Evolutionary conservation across 1,140 invertebrate genomes (phyloP).

Genomic region (Heliconius hermathena): DNA sequence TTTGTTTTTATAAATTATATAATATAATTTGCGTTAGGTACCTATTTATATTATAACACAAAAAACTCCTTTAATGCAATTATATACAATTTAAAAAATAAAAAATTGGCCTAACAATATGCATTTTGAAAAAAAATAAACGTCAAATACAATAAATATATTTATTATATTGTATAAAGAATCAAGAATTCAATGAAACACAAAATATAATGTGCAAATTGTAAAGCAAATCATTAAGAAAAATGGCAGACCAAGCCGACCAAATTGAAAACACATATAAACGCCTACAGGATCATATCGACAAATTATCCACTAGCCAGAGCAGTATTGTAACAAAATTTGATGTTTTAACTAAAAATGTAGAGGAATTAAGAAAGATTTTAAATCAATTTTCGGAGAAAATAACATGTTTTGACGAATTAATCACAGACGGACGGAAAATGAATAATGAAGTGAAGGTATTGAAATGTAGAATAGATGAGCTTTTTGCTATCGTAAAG

Average conservation of each 20-base stretch:
- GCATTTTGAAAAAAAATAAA: not conserved
- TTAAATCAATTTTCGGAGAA: constrained; percentile 56
- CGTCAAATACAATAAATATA: not conserved
- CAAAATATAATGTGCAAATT: constrained; percentile 21
- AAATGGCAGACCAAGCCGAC: constrained; percentile 41
- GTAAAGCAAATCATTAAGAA: constrained; percentile 28
- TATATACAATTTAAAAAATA: too few relatives aligned
- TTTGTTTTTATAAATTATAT: too few relatives aligned
- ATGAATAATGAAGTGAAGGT: constrained; percentile 55
- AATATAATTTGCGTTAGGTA: not conserved
- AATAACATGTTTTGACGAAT: constrained; percentile 52
- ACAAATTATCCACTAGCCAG: constrained; percentile 58
- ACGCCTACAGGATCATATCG: constrained; percentile 54
- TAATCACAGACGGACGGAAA: constrained; percentile 45
- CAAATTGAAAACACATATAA: constrained; percentile 44
- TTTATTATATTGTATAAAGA: not conserved
- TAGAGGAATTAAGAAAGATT: constrained; percentile 59
- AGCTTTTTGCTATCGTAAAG: constrained; percentile 62
- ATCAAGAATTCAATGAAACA: not conserved
- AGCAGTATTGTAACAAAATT: constrained; percentile 59
- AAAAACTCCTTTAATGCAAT: not conserved
- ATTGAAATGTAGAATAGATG: constrained; percentile 62
- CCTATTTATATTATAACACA: not conserved
- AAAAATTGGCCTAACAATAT: not conserved
- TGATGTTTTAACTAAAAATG: constrained; percentile 56